Base-by-base conservation (phyloP, 2,797 vertebrate species). In the Erpetoichthys calabaricus region DNA sequence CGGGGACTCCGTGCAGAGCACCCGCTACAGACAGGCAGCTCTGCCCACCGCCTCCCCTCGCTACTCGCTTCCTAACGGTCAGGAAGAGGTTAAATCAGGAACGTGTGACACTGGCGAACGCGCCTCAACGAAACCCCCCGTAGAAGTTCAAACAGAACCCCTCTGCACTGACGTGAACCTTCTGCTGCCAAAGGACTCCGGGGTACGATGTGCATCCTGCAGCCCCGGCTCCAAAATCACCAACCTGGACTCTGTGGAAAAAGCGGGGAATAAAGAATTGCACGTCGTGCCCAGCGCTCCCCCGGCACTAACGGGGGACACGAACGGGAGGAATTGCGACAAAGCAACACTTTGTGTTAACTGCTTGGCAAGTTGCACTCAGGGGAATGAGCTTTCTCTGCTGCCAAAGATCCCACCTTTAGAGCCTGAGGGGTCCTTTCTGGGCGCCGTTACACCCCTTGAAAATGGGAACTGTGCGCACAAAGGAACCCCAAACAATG, bases 1-100 rank as follows among this genome's bases (percentile, higher is more conserved):
- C 65, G 78, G 75, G 60, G 74, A 75, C 65, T 66, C 81, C 8
- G 76, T 75, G 73, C 79, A 78, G 66, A 77, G 74, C 61, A 68
- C 71, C 45, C 68, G 80, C 51, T 80, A 74, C 69, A 47, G 76
- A 47, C 67, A 72, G 53, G 69, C 70, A 46, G 73, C 75, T 56
- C 68, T 73, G 5, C 73, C 73, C 56, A 62, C 25, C 55, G 45
- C 4, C 67, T 4, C 56, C 57, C 49, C 62, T 54, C 43, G 3
- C 69, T 60, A 62, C 65, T 70, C 8, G 52, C 45, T 8, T 3
- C 25, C 6, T 9, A 4, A 9, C 3, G 7, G 3, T 4, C 42
- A 6, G 8, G 25, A 25, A 25, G 25, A 25, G 25, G 25, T 25
- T 47, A 8, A 42, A n/a, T 5, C 45, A 8, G 7, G 43, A 47